Evolutionary conservation across 2,888 invertebrate genomes (phyloP), one percentile per base, ranked within the genome.

Genomic region (Eledone cirrhosa): DNA sequence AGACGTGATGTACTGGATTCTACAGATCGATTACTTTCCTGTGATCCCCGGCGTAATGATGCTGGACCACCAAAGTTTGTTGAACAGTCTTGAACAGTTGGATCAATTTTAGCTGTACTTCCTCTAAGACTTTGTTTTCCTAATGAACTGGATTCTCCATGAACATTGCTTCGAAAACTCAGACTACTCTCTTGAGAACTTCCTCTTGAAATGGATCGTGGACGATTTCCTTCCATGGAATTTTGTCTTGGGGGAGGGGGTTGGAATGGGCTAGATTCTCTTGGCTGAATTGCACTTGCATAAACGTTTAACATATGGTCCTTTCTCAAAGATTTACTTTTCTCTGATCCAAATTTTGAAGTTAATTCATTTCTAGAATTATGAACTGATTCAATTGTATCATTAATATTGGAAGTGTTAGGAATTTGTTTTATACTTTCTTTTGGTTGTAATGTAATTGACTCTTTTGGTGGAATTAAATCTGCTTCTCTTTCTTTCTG

Each of bases 201-300:
- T 47, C 48, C 29, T 29, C 27, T 41, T 14, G 76, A 53, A 48
- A 48, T 53, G 48, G 29, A 29, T 24, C 4, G 48, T 16, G 48
- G 27, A n/a, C 24, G 41, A 72, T 41, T 24, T n/a, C 33, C 33
- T n/a, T 72, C 72, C 31, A 72, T 22, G 31, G 72, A 72, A 33
- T 41, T 41, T 72, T 72, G 72, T 11, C 72, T 31, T 41, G 72
- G 72, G 5, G 33, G n/a, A 41, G 72, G 72, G 1, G 72, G 72
- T 31, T 72, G 72, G 41, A 72, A 72, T n/a, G 72, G 72, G 33
- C 72, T 72, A 33, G 72, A 72, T 41, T 72, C 72, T 72, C 72
- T 41, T 14, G 72, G 72, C 33, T 72, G 72, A 14, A 72, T 72
- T 72, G 29, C 72, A 72, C 72, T 72, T 22, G 33, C 72, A 72